phyloP scores from a whole-genome alignment of 2,113 vertebrate species.

The Zeus faber region DNA sequence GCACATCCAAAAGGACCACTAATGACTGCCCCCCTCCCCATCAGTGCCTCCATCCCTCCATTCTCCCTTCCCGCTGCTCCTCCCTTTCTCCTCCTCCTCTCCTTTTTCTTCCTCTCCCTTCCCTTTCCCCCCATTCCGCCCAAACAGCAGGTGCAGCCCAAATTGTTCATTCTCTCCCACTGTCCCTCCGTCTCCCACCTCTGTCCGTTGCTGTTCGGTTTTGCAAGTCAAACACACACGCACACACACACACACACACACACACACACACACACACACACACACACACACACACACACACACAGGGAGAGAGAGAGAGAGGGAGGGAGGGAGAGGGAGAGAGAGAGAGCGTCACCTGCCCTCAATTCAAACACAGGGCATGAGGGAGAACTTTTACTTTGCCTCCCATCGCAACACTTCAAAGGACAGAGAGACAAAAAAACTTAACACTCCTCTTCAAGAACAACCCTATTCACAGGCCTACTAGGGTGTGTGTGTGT shows the following conservation, averaged over 20 bases:
- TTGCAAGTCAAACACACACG: too few species aligned
- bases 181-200: too few species aligned
- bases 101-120: too few species aligned
- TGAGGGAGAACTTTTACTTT: slow-evolving; percentile 22
- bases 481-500: slow-evolving; percentile 8
- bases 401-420: slow-evolving; percentile 17
- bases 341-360: slow-evolving; percentile 48
- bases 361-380: slow-evolving; percentile 32
- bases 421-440: slow-evolving; percentile 32
- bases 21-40: too few species aligned
- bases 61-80: too few species aligned
- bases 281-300: slow-evolving; percentile 7
- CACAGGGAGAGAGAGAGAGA: slow-evolving; percentile 2
- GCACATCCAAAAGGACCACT: too few species aligned
- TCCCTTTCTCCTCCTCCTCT: too few species aligned
- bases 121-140: too few species aligned
- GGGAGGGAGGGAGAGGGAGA: slow-evolving; percentile 2
- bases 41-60: too few species aligned
- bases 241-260: not conserved
- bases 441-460: slow-evolving; percentile 30
- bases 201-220: too few species aligned
- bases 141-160: too few species aligned
- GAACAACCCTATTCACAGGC: slow-evolving; percentile 35
- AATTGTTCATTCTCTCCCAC: too few species aligned
- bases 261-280: slow-evolving; percentile 7